A percentile compares a stretch with the other conserved stretches of the same genome.
phyloP scores from a whole-genome alignment of 1,140 invertebrate genomes.

The Ceratitis capitata region DNA sequence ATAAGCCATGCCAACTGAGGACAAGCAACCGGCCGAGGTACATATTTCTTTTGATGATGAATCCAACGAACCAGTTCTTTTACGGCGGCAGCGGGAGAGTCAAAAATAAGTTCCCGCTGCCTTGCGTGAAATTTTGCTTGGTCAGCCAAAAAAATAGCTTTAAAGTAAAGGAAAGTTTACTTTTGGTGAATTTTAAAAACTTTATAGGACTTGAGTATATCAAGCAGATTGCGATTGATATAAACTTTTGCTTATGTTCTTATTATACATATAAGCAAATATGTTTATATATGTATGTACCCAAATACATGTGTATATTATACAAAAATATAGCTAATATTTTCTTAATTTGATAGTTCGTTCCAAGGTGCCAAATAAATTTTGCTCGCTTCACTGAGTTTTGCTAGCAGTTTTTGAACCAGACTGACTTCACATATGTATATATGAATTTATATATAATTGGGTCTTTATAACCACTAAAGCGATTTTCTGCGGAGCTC shows the following conservation, averaged over 20 bases:
- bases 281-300: neutral
- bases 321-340: too few relatives aligned
- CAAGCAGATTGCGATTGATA: too few relatives aligned
- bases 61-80: conserved; percentile 7
- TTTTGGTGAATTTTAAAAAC: neutral
- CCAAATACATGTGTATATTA: neutral
- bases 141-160: neutral
- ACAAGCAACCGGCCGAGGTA: neutral
- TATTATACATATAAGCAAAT: neutral
- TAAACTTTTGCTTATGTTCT: too few relatives aligned
- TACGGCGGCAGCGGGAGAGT: neutral
- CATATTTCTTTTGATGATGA: neutral
- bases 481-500: too few relatives aligned
- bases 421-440: too few relatives aligned
- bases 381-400: neutral
- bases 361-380: neutral
- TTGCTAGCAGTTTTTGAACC: neutral
- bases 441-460: too few relatives aligned
- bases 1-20: neutral
- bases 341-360: neutral
- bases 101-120: neutral
- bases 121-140: neutral
- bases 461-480: too few relatives aligned
- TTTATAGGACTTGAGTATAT: neutral
- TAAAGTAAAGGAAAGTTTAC: neutral